A percentile compares a stretch with the other conserved stretches of the same genome.
These are phyloP conservation scores for Euura lappo DNA, from an alignment of 1,140 invertebrate species.

Conservation along the genomic window DNA sequence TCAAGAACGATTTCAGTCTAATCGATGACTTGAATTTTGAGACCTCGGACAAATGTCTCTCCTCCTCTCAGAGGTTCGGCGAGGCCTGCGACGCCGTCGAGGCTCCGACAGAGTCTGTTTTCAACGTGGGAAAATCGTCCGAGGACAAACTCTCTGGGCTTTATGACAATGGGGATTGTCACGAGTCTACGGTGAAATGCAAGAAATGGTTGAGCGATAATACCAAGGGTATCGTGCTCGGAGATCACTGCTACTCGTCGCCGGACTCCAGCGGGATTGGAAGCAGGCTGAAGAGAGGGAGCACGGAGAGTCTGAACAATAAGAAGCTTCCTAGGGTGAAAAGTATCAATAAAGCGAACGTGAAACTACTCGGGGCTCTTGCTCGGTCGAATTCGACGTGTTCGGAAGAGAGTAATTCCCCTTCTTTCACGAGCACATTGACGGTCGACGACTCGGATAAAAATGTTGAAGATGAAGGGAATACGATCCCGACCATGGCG, in stretches of 20 bases:
- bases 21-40: neutral
- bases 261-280: neutral
- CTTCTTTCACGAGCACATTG: too few relatives aligned
- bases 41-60: neutral
- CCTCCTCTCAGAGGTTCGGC: neutral
- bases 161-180: neutral
- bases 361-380: neutral
- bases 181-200: neutral
- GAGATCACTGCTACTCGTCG: neutral
- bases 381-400: too few relatives aligned
- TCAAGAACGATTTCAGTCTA: neutral
- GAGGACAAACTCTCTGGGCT: neutral
- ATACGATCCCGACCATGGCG: slow-evolving; percentile 1
- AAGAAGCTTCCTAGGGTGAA: neutral
- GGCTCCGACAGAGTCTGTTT: neutral
- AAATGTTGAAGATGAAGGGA: neutral
- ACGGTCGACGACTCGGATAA: neutral
- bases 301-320: neutral
- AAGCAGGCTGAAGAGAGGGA: neutral
- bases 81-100: neutral
- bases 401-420: too few relatives aligned
- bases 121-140: neutral
- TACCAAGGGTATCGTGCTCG: neutral
- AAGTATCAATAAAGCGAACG: neutral
- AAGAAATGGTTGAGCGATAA: neutral